Base-by-base conservation (phyloP, 2,797 vertebrate species). In the Muscicapa comitata region DNA sequence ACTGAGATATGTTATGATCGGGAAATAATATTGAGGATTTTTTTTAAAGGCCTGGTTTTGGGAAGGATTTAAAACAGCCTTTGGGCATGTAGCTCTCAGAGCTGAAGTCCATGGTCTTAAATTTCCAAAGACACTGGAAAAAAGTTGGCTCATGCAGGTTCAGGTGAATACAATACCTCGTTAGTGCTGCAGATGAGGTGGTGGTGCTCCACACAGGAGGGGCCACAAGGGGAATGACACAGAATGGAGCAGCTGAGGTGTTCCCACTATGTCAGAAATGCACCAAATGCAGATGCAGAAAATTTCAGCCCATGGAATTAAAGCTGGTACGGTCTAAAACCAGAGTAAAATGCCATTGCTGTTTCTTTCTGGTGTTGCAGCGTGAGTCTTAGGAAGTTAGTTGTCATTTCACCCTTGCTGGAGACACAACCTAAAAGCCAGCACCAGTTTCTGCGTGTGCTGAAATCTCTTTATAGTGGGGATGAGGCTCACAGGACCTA, bases 181-280 rank as follows among this genome's bases (percentile, higher is more conserved):
- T 65, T 47, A 88, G 17, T 70, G 48, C 85, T 91, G 47, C 57
- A 43, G 45, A 38, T 94, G 65, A 57, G 85, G 9, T 33, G 47
- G 3, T 67, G 66, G 9, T 72, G 38, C n/a, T 38, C 23, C n/a
- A 50, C 53, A n/a, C 5, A 31, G 48, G 33, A 51, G 14, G 13
- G 11, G 26, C 2, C 4, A 10, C 0, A 0, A 7, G 6, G 14
- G 13, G 28, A 35, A 13, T 66, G 10, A 57, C 14, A 35, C 19
- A 28, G 29, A 42, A 8, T 37, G 29, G 68, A 65, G 51, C 42
- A 51, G 7, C 24, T 57, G 6, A 42, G 26, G 2, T 76, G 45
- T 57, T 92, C 37, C 29, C 11, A 6, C 28, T 6, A 0, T 19
- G 16, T 62, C 55, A 73, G 59, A 92, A 85, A 51, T 37, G 35